Evolutionary conservation across 2,113 vertebrate genomes (phyloP).

Genomic region (Sturnus vulgaris): DNA sequence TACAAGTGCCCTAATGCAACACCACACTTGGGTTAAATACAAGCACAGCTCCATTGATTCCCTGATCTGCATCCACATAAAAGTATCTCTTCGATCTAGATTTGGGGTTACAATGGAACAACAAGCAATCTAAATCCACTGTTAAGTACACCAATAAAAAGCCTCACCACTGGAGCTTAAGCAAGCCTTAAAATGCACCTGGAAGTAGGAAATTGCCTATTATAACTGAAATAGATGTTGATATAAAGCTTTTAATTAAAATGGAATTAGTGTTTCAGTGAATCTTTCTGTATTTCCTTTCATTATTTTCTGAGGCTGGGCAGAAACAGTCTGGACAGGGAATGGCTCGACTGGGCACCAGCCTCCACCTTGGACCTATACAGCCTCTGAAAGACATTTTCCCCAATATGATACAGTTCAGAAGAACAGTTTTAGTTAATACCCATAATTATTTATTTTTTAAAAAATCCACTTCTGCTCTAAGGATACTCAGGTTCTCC

Average conservation of each 20-base stretch:
- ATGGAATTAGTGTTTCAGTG: conserved; percentile 47
- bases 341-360: neutral
- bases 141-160: conserved; percentile 7
- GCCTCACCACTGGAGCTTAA: neutral
- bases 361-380: neutral
- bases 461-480: neutral
- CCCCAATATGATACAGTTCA: neutral
- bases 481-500: neutral
- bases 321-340: neutral
- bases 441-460: neutral
- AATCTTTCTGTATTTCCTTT: conserved; percentile 58
- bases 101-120: neutral
- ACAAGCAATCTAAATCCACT: neutral
- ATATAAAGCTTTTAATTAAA: conserved; percentile 40
- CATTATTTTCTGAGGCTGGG: neutral
- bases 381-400: neutral
- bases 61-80: neutral
- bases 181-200: conserved; percentile 30
- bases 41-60: neutral
- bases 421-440: neutral
- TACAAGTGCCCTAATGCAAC: neutral
- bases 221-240: conserved; percentile 20
- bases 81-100: neutral
- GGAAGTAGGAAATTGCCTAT: conserved; percentile 5
- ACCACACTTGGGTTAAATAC: neutral